Conservation (phyloP, 1,140 invertebrate species). For the Camponotus floridanus region DNA sequence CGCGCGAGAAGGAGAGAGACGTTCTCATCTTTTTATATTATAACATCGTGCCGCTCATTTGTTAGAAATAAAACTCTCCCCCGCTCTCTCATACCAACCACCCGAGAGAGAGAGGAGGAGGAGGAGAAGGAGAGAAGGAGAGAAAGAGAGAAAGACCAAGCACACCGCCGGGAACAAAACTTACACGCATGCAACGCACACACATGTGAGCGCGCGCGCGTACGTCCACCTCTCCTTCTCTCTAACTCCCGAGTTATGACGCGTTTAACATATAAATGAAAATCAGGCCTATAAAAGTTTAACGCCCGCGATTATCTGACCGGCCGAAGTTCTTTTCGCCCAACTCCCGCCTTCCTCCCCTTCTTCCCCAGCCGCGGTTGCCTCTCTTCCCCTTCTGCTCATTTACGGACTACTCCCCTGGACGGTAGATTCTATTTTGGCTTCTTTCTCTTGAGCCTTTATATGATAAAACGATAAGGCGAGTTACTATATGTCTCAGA, state of each 20-base stretch:
- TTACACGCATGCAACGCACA: slow-evolving; percentile 53
- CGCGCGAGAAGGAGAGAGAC: neutral
- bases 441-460: slow-evolving; percentile 60
- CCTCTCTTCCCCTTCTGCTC: slow-evolving; percentile 50
- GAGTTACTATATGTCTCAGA: slow-evolving; percentile 1
- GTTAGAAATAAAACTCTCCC: slow-evolving; percentile 73
- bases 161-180: slow-evolving; percentile 61
- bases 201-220: neutral
- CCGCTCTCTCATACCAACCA: slow-evolving; percentile 48
- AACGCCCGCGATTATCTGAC: slow-evolving; percentile 78
- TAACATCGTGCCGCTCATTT: slow-evolving; percentile 71
- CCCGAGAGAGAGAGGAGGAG: neutral
- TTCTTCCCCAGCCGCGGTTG: neutral
- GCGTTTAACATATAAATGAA: slow-evolving; percentile 84
- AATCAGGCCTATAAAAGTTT: slow-evolving; percentile 83
- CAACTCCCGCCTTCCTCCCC: neutral
- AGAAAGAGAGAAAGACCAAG: neutral
- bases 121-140: too few species aligned
- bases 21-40: slow-evolving; percentile 72
- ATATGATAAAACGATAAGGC: slow-evolving; percentile 29
- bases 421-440: slow-evolving; percentile 78
- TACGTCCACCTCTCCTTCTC: slow-evolving; percentile 1
- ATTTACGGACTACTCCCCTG: slow-evolving; percentile 72
- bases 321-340: slow-evolving; percentile 53
- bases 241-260: slow-evolving; percentile 70